Base-by-base conservation (phyloP, 2,113 vertebrate genomes). In the Cynopterus brachyotis region DNA sequence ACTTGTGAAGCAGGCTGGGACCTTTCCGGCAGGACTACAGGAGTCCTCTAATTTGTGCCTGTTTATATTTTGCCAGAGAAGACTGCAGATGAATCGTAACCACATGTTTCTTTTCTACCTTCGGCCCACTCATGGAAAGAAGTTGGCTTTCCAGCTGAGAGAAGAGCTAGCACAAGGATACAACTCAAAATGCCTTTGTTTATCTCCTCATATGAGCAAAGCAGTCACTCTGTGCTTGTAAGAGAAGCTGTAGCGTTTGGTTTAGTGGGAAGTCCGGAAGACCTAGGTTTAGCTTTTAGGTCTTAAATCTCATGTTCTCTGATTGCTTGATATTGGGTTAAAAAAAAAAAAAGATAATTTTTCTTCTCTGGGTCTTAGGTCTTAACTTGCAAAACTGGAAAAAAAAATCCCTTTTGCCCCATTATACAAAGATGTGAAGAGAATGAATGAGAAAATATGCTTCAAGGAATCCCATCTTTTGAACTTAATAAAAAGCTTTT, bases 31-130 rank as follows among this genome's bases (percentile, higher is more conserved):
- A 66, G 57, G n/a, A 40, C 47, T n/a, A 13, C 19, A 67, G 64
- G 53, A 67, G 35, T 40, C 15, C 15, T 76, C 35, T 66, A 35
- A 42, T 26, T 53, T 35, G 72, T 24, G 42, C 22, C 76, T 57
- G 8, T 90, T 91, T 73, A 20, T 59, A 37, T 66, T 79, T 95
- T 94, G 40, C 64, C 91, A 83, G 79, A 72, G 85, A 89, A 95
- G 92, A 62, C 8, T 55, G 16, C 24, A 32, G 5, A 35, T 70
- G 62, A 59, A 82, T 55, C 73, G 17, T 83, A 45, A 79, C 50
- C 53, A 83, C n/a, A 15, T 62, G 90, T 93, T 93, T 94, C 66
- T 47, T 73, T 92, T 96, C 60, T n/a, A 42, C 86, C 75, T 79
- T 79, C 79, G 73, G 82, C 22, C 30, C 42, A 62, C 0, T 50